Conservation (phyloP, 2,888 invertebrate genomes). For the Nephrocerus scutellatus region DNA sequence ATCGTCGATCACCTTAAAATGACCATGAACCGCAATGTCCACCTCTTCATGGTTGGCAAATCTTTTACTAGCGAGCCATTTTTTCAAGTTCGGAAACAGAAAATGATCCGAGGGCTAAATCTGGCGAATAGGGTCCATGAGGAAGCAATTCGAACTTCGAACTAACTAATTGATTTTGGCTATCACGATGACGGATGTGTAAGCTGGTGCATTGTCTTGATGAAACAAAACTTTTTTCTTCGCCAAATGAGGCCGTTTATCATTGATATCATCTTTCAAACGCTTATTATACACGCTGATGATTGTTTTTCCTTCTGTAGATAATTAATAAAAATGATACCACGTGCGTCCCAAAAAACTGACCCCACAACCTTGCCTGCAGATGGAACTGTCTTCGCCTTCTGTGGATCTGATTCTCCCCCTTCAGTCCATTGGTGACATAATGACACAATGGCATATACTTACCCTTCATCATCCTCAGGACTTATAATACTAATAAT, state of each 20-base stretch:
- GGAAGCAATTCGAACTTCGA: too few relatives aligned
- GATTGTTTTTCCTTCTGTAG: conserved; percentile 6
- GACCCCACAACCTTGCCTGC: conserved; percentile 8
- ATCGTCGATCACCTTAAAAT: too few relatives aligned
- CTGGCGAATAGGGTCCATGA: too few relatives aligned
- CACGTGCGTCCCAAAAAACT: conserved; percentile 11
- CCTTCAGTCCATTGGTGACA: conserved; percentile 8
- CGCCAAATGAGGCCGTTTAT: conserved; percentile 4
- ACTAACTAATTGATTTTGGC: conserved; percentile 1
- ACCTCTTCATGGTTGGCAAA: too few relatives aligned
- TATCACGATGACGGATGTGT: not conserved
- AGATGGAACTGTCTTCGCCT: conserved; percentile 1
- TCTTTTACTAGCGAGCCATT: too few relatives aligned
- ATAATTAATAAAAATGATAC: conserved; percentile 9
- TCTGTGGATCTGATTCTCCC: conserved; percentile 7
- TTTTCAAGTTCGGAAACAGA: too few relatives aligned
- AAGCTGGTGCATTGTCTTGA: conserved; percentile 6
- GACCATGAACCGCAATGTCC: too few relatives aligned
- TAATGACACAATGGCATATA: too few relatives aligned
- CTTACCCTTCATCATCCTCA: too few relatives aligned
- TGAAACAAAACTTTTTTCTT: conserved; percentile 6
- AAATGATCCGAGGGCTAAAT: too few relatives aligned
- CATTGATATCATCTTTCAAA: conserved; percentile 2
- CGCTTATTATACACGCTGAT: conserved; percentile 2
- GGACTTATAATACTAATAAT: too few relatives aligned